Evolutionary conservation across 2,113 vertebrate genomes (phyloP), one percentile per base, ranked within the genome.

Genomic region (Myrmophylax atrothorax): DNA sequence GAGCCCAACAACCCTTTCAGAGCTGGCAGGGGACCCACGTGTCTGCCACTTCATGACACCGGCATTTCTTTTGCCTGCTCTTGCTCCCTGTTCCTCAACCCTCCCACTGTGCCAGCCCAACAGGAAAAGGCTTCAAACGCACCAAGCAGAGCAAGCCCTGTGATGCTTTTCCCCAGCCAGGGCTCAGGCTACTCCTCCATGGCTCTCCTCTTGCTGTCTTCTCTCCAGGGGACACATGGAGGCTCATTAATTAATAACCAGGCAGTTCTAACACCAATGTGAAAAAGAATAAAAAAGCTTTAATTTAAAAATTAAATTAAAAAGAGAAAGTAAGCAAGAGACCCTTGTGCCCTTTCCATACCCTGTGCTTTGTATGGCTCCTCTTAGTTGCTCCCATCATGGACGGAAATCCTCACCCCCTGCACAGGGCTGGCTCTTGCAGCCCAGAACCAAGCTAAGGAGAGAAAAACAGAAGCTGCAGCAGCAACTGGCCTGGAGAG

Each of bases 241-340:
- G 17, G 20, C 38, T 69, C 25, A 3, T 24, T 37, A 50, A 44
- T 15, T 9, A 96, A 90, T 94, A 95, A 97, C 38, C 63, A 96
- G 46, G 73, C 82, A 59, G 24, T 63, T 87, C 23, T 47, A 84
- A 68, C 82, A 87, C 60, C 18, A 93, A 44, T 4, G n/a, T 52
- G 63, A 94, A 96, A 97, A 96, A 95, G 72, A 92, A 92, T 94
- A 92, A 95, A 97, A 97, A 97, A 95, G 96, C 84, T 97, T 98
- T 98, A 96, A 96, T 98, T 97, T 97, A 77, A 86, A 97, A 92
- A 77, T 97, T 97, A 96, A 97, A 96, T 96, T 98, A 97, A 97
- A 98, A 98, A 97, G 93, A 88, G 96, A 93, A 68, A 94, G 46
- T 70, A 88, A 90, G 84, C 89, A 95, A 90, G 90, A 94, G 80